A percentile compares a stretch with the other conserved stretches of the same genome.
Evolutionary conservation across 2,113 vertebrate species (phyloP).

Genomic region (Neotoma lepida): DNA sequence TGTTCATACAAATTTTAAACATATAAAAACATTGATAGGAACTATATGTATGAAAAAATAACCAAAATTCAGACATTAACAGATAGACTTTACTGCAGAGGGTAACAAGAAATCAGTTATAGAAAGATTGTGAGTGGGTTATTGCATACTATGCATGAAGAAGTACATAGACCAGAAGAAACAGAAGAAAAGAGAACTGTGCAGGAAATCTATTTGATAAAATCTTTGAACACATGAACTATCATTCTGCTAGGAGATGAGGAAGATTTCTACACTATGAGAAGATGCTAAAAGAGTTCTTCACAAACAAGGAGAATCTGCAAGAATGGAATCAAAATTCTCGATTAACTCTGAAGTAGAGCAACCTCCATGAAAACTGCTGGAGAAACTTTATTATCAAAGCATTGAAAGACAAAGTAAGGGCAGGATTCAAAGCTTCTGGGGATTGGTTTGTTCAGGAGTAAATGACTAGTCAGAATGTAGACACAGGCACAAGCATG

Average conservation of each 20-base stretch:
- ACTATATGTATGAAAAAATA: neutral
- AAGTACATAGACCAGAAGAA: neutral
- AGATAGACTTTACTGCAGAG: neutral
- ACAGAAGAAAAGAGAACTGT: neutral
- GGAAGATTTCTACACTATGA: neutral
- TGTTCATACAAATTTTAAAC: neutral
- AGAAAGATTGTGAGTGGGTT: neutral
- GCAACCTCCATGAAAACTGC: neutral
- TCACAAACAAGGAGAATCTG: neutral
- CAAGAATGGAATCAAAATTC: neutral
- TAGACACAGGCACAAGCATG: rapidly evolving
- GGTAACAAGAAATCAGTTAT: neutral
- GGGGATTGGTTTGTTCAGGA: rapidly evolving
- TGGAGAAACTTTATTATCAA: neutral
- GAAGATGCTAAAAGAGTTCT: neutral
- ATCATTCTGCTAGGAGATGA: neutral
- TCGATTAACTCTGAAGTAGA: neutral
- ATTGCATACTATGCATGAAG: neutral
- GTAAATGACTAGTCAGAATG: neutral
- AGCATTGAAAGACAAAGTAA: neutral
- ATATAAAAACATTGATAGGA: neutral
- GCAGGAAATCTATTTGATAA: neutral
- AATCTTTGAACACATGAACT: neutral
- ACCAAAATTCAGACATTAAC: neutral
- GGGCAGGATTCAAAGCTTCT: neutral